Evolutionary conservation across 1,140 invertebrate species (phyloP), one percentile per base, ranked within the genome.

Genomic region (Leptestheria dahalacensis): DNA sequence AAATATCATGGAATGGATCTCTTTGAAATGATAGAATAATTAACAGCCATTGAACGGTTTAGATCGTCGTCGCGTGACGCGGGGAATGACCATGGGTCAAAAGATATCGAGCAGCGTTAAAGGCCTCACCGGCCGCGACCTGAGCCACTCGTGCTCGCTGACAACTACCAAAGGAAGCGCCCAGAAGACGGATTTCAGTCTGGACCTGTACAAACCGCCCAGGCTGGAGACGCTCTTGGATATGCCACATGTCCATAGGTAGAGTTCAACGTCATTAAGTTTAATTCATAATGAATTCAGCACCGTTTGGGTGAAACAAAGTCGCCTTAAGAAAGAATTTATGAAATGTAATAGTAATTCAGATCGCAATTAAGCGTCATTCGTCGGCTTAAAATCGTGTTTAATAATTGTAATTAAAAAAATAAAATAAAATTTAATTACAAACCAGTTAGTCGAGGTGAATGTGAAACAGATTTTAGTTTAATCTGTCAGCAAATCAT

Each of bases 51-150:
- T 47, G n/a, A n/a, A n/a, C n/a, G 48, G 51, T 60, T 28, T 52
- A 49, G 48, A 52, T 49, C 28, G 58, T 48, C 49, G 58, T 52
- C 58, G 58, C 50, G 48, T 64, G 53, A 47, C 24, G 55, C 83
- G 84, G 82, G 85, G 84, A 77, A 88, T 89, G 86, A 90, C 83
- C 84, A 90, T 91, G 87, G 88, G 86, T 78, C 87, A 91, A 86
- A 90, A 90, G 81, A 82, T 88, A 71, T 89, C 86, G 80, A 77
- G 77, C 66, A 74, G 75, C 66, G 79, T 85, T 67, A 85, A 85
- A 78, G 82, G 79, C 76, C 84, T 87, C 73, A 84, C 82, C 76
- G 82, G 85, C 72, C 85, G 87, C 73, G 74, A 69, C 80, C 82
- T 49, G 88, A 85, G 75, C 88, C 88, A 72, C 82, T 85, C 64